These are phyloP conservation scores for Gobiocypris rarus DNA, from an alignment of 2,113 vertebrate genomes.

Conservation along the genomic window DNA sequence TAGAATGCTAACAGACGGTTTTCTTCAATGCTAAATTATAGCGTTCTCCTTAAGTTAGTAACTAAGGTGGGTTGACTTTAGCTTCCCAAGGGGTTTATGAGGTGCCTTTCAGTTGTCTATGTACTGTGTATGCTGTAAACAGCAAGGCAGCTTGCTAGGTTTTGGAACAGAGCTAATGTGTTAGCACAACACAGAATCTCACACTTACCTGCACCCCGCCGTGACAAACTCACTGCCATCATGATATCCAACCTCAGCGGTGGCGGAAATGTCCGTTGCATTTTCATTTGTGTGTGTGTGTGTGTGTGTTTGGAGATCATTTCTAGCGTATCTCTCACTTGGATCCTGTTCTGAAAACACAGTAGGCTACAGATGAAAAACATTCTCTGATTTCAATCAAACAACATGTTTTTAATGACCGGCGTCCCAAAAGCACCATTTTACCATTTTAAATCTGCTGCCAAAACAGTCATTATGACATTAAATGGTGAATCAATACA, in stretches of 20 bases:
- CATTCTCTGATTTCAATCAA: conserved; percentile 14
- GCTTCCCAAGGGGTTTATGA: not conserved
- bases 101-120: not conserved
- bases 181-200: conserved; percentile 9
- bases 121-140: not conserved
- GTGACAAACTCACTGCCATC: conserved; percentile 21
- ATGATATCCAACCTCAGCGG: conserved; percentile 27
- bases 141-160: not conserved
- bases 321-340: not conserved
- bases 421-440: conserved; percentile 7
- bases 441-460: not conserved
- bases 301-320: not conserved
- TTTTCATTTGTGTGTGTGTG: not conserved
- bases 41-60: no score
- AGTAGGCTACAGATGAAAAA: not conserved
- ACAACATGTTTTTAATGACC: conserved; percentile 21
- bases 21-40: not conserved
- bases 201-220: conserved; percentile 14
- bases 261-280: not conserved
- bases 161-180: conserved; percentile 21
- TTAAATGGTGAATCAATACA: conserved; percentile 31
- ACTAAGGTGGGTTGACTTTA: not conserved
- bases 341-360: not conserved
- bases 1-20: not conserved
- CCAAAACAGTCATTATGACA: conserved; percentile 28